Evolutionary conservation across 1,140 invertebrate species (phyloP).

Genomic region (Stegodyphus dumicola): DNA sequence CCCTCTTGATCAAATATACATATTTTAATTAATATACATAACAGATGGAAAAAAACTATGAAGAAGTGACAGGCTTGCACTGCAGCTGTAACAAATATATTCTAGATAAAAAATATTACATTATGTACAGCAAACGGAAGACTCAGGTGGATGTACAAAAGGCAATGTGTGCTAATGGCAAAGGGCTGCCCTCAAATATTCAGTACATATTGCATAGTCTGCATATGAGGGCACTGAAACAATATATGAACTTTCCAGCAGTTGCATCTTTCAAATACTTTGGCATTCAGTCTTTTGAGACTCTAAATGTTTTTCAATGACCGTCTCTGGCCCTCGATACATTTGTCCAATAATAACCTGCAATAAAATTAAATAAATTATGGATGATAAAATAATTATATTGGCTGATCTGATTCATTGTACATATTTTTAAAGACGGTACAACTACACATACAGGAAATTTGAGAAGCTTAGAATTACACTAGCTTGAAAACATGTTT

Average conservation of each 20-base stretch:
- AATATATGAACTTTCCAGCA: background rate
- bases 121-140: constrained; percentile 35
- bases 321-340: constrained; percentile 57
- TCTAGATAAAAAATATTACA: constrained; percentile 22
- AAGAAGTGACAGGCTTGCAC: no score
- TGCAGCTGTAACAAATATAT: background rate
- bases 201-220: background rate
- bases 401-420: background rate
- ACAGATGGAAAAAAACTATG: no score
- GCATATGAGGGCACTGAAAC: background rate
- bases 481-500: background rate
- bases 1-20: no score
- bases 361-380: background rate
- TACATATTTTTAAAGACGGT: background rate
- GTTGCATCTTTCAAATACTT: background rate
- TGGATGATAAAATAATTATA: background rate
- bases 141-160: background rate
- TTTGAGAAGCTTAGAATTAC: background rate
- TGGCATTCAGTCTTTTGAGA: background rate
- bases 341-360: constrained; percentile 57
- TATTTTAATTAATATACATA: no score
- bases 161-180: background rate
- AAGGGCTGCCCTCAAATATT: background rate
- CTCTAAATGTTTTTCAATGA: constrained; percentile 59
- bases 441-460: background rate